phyloP scores from a whole-genome alignment of 1,140 invertebrate species.

The Thaumetopoea pityocampa region DNA sequence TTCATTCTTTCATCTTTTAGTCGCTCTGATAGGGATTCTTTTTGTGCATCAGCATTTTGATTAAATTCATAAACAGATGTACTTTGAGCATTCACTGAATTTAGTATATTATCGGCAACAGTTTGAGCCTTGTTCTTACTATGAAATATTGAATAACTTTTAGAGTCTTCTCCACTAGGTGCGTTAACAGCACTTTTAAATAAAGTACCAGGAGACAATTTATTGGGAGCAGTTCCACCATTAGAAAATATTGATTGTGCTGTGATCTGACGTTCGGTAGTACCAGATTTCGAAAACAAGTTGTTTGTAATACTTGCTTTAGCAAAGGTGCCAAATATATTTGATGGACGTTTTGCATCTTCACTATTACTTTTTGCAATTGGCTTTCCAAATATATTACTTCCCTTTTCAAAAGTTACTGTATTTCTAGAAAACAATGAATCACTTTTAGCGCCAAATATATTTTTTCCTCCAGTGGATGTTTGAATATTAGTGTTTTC shows the following conservation, averaged over 20 bases:
- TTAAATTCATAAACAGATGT: constrained; percentile 49
- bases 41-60: constrained; percentile 28
- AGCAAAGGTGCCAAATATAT: constrained; percentile 39
- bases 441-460: constrained; percentile 17
- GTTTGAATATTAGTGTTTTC: constrained; percentile 6
- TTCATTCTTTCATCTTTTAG: constrained; percentile 25
- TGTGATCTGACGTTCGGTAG: constrained; percentile 4
- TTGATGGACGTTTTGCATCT: constrained; percentile 22
- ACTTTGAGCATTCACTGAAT: constrained; percentile 30
- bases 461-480: constrained; percentile 3
- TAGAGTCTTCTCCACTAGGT: constrained; percentile 23
- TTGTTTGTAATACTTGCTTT: constrained; percentile 20
- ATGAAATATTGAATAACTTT: constrained; percentile 50
- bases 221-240: constrained; percentile 18
- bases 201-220: constrained; percentile 50
- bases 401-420: constrained; percentile 19
- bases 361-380: constrained; percentile 4
- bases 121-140: constrained; percentile 52
- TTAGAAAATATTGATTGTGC: constrained; percentile 17
- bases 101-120: constrained; percentile 51
- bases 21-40: constrained; percentile 10
- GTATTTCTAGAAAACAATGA: constrained; percentile 28
- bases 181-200: constrained; percentile 49
- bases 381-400: constrained; percentile 32
- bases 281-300: constrained; percentile 24